phyloP scores from a whole-genome alignment of 92 coral and sea anemone species.

The Porites evermanni region DNA sequence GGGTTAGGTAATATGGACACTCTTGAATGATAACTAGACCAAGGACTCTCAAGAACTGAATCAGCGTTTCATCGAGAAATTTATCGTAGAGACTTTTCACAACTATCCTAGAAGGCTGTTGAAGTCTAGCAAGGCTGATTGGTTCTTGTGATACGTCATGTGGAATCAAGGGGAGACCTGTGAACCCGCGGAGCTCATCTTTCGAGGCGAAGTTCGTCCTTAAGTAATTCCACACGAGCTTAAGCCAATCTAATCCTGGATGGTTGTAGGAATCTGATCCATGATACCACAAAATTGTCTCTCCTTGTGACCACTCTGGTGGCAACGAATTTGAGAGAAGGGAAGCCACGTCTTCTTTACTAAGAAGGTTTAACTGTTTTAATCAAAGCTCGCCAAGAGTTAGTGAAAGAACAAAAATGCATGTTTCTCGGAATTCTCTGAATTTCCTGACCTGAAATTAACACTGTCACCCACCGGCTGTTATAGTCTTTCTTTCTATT shows the following conservation, averaged over 20 bases:
- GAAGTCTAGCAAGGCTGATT: slow-evolving; percentile 57
- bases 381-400: too few species aligned
- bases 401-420: too few species aligned
- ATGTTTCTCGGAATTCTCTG: too few species aligned
- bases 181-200: slow-evolving; percentile 44
- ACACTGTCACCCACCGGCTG: too few species aligned
- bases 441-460: too few species aligned
- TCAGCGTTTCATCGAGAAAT: slow-evolving; percentile 30
- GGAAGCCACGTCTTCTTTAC: slow-evolving; percentile 48
- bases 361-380: slow-evolving; percentile 70
- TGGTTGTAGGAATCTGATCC: slow-evolving; percentile 35
- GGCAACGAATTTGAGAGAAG: slow-evolving; percentile 68
- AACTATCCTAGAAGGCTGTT: slow-evolving; percentile 47
- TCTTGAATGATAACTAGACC: slow-evolving; percentile 63
- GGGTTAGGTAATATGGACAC: slow-evolving; percentile 43
- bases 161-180: slow-evolving; percentile 75
- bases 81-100: slow-evolving; percentile 38
- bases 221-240: slow-evolving; percentile 82
- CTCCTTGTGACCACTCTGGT: slow-evolving; percentile 54
- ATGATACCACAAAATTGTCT: slow-evolving; percentile 69
- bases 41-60: slow-evolving; percentile 33
- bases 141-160: slow-evolving; percentile 25
- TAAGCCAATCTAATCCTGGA: slow-evolving; percentile 80
- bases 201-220: slow-evolving; percentile 43
- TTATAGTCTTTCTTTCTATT: too few species aligned